Percentiles rank a stretch among this genome's conserved stretches.
Conservation (phyloP, 1,140 invertebrate species). For the Teleogryllus occipitalis region DNA sequence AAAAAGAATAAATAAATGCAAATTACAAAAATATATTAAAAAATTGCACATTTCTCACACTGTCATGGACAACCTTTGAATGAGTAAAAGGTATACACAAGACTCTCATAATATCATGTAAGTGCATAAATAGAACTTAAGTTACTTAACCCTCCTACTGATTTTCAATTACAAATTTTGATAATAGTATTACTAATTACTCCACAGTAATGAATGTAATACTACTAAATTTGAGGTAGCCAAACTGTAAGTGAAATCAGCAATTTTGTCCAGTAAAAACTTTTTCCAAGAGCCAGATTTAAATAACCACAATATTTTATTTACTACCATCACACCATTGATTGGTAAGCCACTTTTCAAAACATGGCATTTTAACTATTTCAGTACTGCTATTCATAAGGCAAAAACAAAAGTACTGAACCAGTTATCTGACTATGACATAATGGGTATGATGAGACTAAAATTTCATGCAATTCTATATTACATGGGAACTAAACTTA, state of each 20-base stretch:
- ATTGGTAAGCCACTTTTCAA: not conserved
- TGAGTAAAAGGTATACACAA: not conserved
- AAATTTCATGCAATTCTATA: not conserved
- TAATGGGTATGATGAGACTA: not conserved
- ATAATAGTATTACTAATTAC: too few species aligned
- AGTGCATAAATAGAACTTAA: not conserved
- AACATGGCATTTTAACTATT: not conserved
- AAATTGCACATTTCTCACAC: not conserved
- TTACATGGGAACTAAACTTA: too few species aligned
- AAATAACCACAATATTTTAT: not conserved
- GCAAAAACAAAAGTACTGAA: too few species aligned
- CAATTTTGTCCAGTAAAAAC: not conserved
- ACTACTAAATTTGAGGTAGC: not conserved
- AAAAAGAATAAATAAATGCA: not conserved
- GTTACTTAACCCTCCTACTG: not conserved
- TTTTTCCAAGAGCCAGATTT: not conserved
- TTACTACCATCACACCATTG: not conserved
- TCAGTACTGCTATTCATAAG: not conserved
- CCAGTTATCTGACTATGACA: not conserved
- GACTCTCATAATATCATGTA: not conserved
- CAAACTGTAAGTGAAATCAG: not conserved
- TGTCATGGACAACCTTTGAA: not conserved
- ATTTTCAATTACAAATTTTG: not conserved
- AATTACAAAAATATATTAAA: not conserved
- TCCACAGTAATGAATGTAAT: not conserved